Percentiles rank a stretch among this genome's conserved stretches.
Conservation (phyloP, 2,888 invertebrate genomes). For the Mylabris sibirica region DNA sequence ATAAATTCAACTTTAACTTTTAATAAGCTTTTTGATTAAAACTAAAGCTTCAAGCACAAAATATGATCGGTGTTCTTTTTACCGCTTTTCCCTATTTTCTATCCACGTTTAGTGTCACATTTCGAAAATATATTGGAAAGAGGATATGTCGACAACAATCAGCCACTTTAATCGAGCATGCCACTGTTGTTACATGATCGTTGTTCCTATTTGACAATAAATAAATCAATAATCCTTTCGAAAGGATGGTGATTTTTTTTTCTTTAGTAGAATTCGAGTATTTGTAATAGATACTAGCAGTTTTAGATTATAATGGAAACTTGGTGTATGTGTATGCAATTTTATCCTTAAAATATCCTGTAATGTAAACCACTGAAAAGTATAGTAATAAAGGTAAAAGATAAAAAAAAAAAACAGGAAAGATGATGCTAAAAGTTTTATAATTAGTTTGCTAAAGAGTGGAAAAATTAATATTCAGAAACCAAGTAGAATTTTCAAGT, state of each 20-base stretch:
- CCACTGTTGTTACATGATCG: conserved; percentile 5
- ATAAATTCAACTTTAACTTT: conserved; percentile 8
- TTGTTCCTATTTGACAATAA: not conserved
- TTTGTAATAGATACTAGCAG: not conserved
- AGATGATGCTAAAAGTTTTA: not conserved
- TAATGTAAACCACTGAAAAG: not conserved
- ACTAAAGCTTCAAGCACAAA: not conserved
- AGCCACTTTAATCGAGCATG: conserved; percentile 12
- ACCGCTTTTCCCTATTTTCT: not conserved
- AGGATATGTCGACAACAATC: conserved; percentile 13
- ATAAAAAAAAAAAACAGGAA: not conserved
- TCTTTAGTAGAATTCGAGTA: not conserved
- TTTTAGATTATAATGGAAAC: not conserved
- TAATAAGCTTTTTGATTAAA: conserved; percentile 4
- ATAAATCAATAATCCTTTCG: not conserved
- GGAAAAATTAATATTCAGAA: not conserved
- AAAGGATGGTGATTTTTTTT: not conserved
- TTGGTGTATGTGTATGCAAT: not conserved
- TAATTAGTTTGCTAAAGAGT: not conserved
- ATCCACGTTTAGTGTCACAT: conserved; percentile 1
- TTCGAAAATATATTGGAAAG: conserved; percentile 13
- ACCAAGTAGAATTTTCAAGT: not conserved
- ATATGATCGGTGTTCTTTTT: not conserved
- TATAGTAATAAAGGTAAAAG: not conserved
- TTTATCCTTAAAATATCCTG: not conserved